Percentiles rank a stretch among this genome's conserved stretches.
Conservation (phyloP, 2,113 vertebrate species). For the Promerops cafer region DNA sequence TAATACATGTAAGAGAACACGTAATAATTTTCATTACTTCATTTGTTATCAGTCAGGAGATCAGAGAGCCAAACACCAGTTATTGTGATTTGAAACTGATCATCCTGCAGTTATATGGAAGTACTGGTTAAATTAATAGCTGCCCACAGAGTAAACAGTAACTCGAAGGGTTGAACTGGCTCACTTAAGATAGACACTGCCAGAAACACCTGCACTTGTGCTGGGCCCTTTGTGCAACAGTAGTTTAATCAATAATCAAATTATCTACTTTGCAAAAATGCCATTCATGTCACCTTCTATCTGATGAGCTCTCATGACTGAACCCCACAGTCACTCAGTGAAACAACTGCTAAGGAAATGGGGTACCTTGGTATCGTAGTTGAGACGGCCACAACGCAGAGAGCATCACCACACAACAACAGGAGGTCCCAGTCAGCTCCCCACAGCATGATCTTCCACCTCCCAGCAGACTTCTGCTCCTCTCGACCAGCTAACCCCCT, state of each 20-base stretch:
- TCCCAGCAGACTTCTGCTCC: too few relatives aligned
- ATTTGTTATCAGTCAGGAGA: neutral
- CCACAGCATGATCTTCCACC: too few relatives aligned
- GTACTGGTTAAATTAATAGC: neutral
- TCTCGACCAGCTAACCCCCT: too few relatives aligned
- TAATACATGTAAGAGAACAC: neutral
- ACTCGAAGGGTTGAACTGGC: neutral
- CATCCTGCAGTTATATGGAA: neutral
- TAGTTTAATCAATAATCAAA: neutral
- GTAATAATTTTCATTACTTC: neutral
- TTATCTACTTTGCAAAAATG: neutral
- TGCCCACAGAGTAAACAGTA: neutral
- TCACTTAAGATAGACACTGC: neutral
- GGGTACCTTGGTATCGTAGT: neutral
- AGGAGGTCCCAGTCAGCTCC: too few relatives aligned
- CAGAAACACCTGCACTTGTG: neutral
- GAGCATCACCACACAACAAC: too few relatives aligned
- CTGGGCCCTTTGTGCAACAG: neutral
- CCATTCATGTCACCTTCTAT: neutral
- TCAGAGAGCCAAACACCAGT: neutral
- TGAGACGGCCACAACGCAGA: too few relatives aligned
- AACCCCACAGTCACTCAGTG: neutral
- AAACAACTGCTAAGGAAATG: neutral
- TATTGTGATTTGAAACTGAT: neutral
- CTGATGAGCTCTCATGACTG: neutral